Evolutionary conservation across 2,797 vertebrate genomes (phyloP), one percentile per base, ranked within the genome.

Genomic region (Acridotheres tristis): DNA sequence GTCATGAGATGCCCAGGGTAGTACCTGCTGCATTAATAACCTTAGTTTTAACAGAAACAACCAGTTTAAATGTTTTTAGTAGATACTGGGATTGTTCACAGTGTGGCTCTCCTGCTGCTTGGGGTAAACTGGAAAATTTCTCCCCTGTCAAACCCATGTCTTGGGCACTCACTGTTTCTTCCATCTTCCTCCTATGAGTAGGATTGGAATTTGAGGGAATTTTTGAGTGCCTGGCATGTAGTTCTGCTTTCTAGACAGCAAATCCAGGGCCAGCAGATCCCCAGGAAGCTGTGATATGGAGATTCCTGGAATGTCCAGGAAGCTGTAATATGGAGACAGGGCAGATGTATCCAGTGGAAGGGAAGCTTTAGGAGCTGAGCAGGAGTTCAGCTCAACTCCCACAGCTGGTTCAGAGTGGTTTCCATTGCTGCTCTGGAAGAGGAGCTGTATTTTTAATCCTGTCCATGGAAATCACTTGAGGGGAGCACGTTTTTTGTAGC

Each of bases 141-240:
- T 51, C 42, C 13, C 1, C 26, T 30, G 26, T 68, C 32, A 61
- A 23, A 25, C 5, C 6, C 0, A 0, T 13, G 20, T 61, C 27
- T 42, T 74, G 32, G 21, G 48, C n/a, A 4, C 55, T 79, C 4
- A 2, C 19, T 79, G 3, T 58, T 69, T 12, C 19, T 47, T 42
- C 36, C 21, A 57, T 65, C 29, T 30, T 82, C 12, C 26, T 65
- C 15, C 61, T 54, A 18, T 32, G 63, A 48, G 22, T 4, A 16
- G 36, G 57, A 43, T 36, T 74, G 50, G 45, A 34, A 91, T 34
- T 21, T 22, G n/a, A 55, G 53, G 50, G 48, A 62, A 19, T 67
- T 92, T 21, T 9, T 30, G 13, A 36, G n/a, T 66, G 25, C 51
- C 55, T 50, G 57, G 23, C 10, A 5, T 18, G 45, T 25, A 16